Percentiles rank a stretch among this genome's conserved stretches.
These are phyloP conservation scores for Dermatophagoides farinae DNA, from an alignment of 1,140 invertebrate genomes.

Conservation along the genomic window DNA sequence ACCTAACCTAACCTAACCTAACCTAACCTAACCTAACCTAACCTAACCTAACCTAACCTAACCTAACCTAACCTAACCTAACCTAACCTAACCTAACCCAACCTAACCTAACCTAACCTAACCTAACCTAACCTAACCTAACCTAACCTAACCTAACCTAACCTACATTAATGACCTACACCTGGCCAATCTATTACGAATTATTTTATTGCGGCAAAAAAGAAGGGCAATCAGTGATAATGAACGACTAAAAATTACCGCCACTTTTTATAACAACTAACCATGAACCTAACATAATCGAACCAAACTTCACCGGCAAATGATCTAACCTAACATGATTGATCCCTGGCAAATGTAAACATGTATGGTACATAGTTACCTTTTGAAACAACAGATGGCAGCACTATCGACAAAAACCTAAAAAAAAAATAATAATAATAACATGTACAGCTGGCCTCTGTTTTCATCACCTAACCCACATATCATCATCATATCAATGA, in stretches of 20 bases:
- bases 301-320: constrained; percentile 20
- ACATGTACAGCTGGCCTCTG: too few relatives aligned
- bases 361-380: constrained; percentile 12
- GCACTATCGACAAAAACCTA: too few relatives aligned
- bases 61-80: constrained; percentile 15
- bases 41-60: constrained; percentile 12
- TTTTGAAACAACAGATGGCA: constrained; percentile 17
- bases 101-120: too few relatives aligned
- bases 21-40: constrained; percentile 17
- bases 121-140: too few relatives aligned
- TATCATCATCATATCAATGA: constrained; percentile 20
- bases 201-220: too few relatives aligned
- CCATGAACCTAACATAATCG: constrained; percentile 22
- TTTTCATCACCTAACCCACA: constrained; percentile 15
- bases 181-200: constrained; percentile 9
- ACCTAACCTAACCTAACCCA: too few relatives aligned
- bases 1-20: constrained; percentile 18
- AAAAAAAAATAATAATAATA: too few relatives aligned
- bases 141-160: too few relatives aligned
- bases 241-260: too few relatives aligned
- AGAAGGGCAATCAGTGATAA: too few relatives aligned
- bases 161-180: too few relatives aligned
- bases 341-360: constrained; percentile 18
- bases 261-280: constrained; percentile 17
- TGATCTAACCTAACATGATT: constrained; percentile 14